Percentiles rank a stretch among this genome's conserved stretches.
Conservation (phyloP, 2,113 vertebrate genomes). For the Pogonocichla stellata region DNA sequence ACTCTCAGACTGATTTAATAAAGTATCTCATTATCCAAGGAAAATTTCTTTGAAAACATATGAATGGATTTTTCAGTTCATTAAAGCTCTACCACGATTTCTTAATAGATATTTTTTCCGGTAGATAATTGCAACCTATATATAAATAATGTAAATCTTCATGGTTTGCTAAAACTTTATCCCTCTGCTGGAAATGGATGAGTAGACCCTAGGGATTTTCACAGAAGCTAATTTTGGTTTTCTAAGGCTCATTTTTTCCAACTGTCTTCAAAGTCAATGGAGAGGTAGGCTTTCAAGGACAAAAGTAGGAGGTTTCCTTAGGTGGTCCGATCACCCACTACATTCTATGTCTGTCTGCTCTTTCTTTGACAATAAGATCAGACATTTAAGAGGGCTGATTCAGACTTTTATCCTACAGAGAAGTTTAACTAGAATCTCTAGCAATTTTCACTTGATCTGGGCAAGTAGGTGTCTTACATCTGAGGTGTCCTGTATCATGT, state of each 20-base stretch:
- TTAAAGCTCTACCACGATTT: constrained; percentile 1
- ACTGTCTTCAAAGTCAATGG: neutral
- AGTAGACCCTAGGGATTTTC: neutral
- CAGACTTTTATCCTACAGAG: neutral
- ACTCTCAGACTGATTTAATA: neutral
- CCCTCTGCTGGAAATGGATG: neutral
- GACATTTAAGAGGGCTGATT: neutral
- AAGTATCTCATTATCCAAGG: neutral
- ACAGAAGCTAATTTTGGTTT: neutral
- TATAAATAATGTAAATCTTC: neutral
- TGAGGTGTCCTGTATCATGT: neutral
- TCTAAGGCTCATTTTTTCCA: neutral
- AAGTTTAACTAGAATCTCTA: neutral
- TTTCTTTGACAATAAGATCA: neutral
- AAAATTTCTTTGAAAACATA: constrained; percentile 26
- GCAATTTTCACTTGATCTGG: neutral
- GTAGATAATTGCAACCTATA: neutral
- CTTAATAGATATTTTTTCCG: neutral
- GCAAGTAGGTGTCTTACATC: neutral
- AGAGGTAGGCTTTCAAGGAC: neutral
- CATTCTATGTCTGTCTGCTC: neutral
- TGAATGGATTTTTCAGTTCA: constrained; percentile 10
- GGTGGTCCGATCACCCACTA: neutral
- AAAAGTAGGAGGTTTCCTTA: neutral
- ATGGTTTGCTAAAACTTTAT: neutral